These are phyloP conservation scores for Enteromius argenteus DNA, from an alignment of 2,797 vertebrate genomes.

Conservation along the genomic window DNA sequence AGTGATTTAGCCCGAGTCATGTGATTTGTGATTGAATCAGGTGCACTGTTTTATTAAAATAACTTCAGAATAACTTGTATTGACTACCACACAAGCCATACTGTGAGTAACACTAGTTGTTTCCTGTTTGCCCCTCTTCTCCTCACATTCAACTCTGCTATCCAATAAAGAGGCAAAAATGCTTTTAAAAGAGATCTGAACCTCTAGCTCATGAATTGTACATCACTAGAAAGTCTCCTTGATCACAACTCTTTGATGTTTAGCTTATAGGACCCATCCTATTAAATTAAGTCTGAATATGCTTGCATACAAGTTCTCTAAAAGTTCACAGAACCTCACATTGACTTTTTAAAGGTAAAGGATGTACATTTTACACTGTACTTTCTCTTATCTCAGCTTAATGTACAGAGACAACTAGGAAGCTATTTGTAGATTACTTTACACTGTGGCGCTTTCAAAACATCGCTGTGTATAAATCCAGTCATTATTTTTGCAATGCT, in stretches of 20 bases:
- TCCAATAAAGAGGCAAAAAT: neutral
- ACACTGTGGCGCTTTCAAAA: neutral
- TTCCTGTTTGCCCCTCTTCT: neutral
- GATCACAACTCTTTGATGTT: slow-evolving; percentile 42
- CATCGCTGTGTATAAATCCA: neutral
- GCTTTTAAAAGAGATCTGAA: neutral
- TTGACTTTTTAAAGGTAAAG: neutral
- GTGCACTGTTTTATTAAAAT: neutral
- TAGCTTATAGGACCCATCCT: slow-evolving; percentile 3
- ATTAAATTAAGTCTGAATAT: slow-evolving; percentile 18
- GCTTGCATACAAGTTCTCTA: neutral
- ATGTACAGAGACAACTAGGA: neutral
- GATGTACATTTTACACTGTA: neutral
- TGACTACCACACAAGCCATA: neutral
- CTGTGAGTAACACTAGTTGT: neutral
- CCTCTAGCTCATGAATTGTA: slow-evolving; percentile 18
- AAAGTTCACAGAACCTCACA: slow-evolving; percentile 12
- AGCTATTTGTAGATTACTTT: neutral
- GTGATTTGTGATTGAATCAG: neutral
- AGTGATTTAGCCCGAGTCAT: neutral
- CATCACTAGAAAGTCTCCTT: slow-evolving; percentile 27
- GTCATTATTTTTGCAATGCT: neutral
- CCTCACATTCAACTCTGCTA: neutral
- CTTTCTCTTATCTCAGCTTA: slow-evolving; percentile 1
- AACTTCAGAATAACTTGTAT: neutral